A percentile compares a stretch with the other conserved stretches of the same genome.
Evolutionary conservation across 2,797 vertebrate species (phyloP).

Genomic region (Sebastes kiyomatsui): DNA sequence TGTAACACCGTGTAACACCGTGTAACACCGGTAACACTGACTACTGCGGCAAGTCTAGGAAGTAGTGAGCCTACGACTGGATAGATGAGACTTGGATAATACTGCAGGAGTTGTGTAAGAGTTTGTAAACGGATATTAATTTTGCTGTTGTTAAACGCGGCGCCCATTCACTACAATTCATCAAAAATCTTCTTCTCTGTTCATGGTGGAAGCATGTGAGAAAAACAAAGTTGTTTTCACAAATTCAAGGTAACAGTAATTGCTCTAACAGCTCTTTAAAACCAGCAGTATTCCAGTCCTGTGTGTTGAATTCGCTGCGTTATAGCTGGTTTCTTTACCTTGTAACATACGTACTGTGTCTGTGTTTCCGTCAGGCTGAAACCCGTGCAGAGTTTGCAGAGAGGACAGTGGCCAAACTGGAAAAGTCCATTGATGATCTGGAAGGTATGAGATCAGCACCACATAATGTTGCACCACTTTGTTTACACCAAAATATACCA

Average conservation of each 20-base stretch:
- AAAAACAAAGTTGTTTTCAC: neutral
- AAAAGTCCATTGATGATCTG: conserved; percentile 97
- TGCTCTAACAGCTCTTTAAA: neutral
- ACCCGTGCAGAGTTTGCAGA: conserved; percentile 98
- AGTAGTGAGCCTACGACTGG: neutral
- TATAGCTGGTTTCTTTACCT: neutral
- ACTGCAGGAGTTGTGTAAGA: neutral
- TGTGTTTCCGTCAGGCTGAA: conserved; percentile 86
- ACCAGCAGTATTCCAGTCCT: neutral
- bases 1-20: too few relatives aligned
- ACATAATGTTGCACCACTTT: neutral
- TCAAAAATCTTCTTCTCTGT: neutral
- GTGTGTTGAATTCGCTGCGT: neutral
- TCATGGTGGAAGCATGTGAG: neutral
- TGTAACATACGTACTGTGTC: conserved; percentile 2
- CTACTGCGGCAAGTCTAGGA: neutral
- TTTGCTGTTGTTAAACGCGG: neutral
- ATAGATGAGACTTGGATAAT: neutral
- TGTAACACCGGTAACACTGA: too few relatives aligned
- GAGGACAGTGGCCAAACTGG: conserved; percentile 97
- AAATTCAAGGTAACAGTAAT: neutral
- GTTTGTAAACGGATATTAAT: neutral
- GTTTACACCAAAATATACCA: neutral
- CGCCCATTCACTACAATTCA: neutral
- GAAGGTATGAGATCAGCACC: conserved; percentile 87